Evolutionary conservation across 2,113 vertebrate genomes (phyloP), one percentile per base, ranked within the genome.

Genomic region (Sterrhoptilus dennistouni): DNA sequence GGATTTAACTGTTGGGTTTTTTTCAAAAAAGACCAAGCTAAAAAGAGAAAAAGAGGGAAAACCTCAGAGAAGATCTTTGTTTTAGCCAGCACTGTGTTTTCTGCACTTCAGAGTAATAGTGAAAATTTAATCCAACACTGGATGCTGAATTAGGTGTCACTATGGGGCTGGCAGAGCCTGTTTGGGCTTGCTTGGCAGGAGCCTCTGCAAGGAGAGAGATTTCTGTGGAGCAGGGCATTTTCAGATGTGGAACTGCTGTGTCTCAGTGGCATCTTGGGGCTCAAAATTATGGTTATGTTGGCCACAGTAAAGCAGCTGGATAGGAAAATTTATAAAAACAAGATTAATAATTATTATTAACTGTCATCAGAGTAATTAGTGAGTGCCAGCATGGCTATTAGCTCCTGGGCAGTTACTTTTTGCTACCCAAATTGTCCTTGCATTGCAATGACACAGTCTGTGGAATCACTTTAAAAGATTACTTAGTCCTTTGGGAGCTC

Each of bases 181-280:
- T 28, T 31, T 33, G 59, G 60, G 24, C 52, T 70, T 33, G 63
- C 63, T 68, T 52, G 86, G 69, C 74, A 56, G 79, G 70, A 57
- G 50, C 75, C 65, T 82, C 7, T 1, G 21, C 78, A 59, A 21
- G 61, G 21, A 47, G 65, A 27, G 36, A 17, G 24, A 12, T 27
- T 66, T 64, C 54, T 52, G 78, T 0, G 0, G 50, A 70, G 28
- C 70, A 24, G 33, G 49, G n/a, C 21, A 1, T 59, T 79, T 57
- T 2, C 10, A 49, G 31, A 12, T 53, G 54, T 0, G 0, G 19
- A 70, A 11, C 42, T 60, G 24, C 78, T 12, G 14, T 23, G 15
- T 23, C 65, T 42, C 28, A 0, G 18, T 47, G 75, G 61, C 83
- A 88, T 63, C 53, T 29, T 33, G 38, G 44, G 27, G 49, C 63